These are phyloP conservation scores for Scomber scombrus DNA, from an alignment of 2,113 vertebrate genomes.

Conservation along the genomic window DNA sequence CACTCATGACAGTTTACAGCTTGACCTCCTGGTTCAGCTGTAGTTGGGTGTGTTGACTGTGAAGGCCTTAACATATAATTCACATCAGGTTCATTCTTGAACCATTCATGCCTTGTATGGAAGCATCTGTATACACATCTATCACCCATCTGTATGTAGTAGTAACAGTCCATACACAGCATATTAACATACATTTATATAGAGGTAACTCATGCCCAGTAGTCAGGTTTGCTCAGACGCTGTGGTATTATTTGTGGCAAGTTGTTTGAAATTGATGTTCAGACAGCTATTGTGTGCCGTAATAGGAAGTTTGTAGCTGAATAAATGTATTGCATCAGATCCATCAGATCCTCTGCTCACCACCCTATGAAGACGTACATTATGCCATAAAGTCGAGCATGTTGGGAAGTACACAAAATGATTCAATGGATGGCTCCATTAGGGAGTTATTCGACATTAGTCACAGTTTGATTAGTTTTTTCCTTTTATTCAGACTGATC, in stretches of 20 bases:
- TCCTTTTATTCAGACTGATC: conserved; percentile 67
- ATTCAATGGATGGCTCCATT: conserved; percentile 57
- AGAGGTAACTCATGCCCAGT: background rate
- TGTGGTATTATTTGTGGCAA: background rate
- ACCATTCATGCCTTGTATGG: background rate
- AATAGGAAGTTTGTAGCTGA: conserved; percentile 18
- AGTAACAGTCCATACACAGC: too few species aligned
- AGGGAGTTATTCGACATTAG: conserved; percentile 59
- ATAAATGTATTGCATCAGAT: conserved; percentile 34
- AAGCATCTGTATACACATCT: background rate
- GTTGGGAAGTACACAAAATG: conserved; percentile 57
- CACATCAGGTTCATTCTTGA: background rate
- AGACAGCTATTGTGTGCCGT: conserved; percentile 15
- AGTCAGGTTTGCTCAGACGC: background rate
- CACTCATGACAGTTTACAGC: background rate
- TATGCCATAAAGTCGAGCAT: conserved; percentile 21
- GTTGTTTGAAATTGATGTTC: conserved; percentile 49
- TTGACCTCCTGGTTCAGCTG: background rate
- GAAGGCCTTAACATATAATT: background rate
- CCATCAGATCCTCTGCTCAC: conserved; percentile 14
- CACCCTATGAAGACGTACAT: conserved; percentile 3
- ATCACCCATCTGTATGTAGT: too few species aligned
- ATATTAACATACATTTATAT: background rate
- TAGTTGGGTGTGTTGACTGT: background rate
- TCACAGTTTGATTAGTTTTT: conserved; percentile 67